Percentiles rank a stretch among this genome's conserved stretches.
Conservation (phyloP, 2,113 vertebrate genomes). For the Trogon melanurus region DNA sequence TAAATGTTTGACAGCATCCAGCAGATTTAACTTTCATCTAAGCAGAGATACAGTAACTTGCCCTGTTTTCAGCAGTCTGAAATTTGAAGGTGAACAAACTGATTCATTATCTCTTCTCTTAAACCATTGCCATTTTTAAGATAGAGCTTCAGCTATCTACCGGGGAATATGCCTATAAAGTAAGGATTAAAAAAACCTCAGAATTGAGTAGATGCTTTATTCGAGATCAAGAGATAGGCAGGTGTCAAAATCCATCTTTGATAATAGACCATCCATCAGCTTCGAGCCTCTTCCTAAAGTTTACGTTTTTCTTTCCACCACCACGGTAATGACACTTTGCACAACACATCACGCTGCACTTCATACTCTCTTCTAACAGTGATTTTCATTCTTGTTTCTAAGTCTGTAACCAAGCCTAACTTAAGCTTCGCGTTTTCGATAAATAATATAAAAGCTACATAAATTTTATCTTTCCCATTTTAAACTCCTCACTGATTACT, state of each 20-base stretch:
- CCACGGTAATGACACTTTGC: neutral
- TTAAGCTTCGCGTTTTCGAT: neutral
- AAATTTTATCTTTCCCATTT: neutral
- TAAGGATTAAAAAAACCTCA: constrained; percentile 20
- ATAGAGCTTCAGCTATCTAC: constrained; percentile 24
- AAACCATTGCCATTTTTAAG: constrained; percentile 63
- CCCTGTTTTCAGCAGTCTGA: constrained; percentile 6
- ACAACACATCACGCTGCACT: neutral
- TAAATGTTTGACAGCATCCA: constrained; percentile 30
- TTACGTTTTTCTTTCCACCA: neutral
- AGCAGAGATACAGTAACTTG: constrained; percentile 1
- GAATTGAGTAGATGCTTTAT: constrained; percentile 52
- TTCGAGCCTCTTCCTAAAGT: constrained; percentile 32
- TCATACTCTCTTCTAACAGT: neutral
- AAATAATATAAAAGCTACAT: neutral
- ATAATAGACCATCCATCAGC: constrained; percentile 51
- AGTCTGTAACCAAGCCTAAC: neutral
- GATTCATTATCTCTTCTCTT: constrained; percentile 67
- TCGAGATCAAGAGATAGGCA: constrained; percentile 67
- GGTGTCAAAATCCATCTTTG: constrained; percentile 67
- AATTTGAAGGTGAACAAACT: constrained; percentile 45
- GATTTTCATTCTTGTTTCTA: neutral
- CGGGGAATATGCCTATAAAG: constrained; percentile 33
- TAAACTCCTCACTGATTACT: neutral
- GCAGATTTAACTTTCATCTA: constrained; percentile 15